Evolutionary conservation across 2,888 invertebrate species (phyloP), one percentile per base, ranked within the genome.

Genomic region (Blastobasis adustella): DNA sequence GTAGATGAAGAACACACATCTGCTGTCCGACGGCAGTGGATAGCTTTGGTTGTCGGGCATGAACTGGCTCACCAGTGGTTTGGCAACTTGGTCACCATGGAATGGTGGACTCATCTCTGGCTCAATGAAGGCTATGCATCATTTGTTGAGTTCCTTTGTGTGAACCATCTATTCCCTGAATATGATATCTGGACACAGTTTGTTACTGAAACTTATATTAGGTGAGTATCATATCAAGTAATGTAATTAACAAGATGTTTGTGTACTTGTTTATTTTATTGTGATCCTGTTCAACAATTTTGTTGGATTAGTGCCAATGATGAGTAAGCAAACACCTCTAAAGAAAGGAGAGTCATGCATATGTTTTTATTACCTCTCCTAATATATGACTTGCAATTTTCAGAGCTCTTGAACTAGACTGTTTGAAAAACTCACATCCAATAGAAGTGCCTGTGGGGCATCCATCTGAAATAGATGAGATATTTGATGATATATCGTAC

Each of bases 51-150:
- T 0, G 94, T 96, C 36, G 94, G 94, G 0, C 98, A 99, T 79
- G 98, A 99, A 79, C 86, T 99, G 49, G 97, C 98, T 4, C 98
- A 98, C 80, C 97, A 98, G 78, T 99, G 99, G 98, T 99, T 99
- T 82, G 99, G 98, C 6, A 98, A 98, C 78, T 90, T 98, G 46
- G 98, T 98, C 1, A 98, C 98, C 37, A 98, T 98, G 98, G 96
- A 97, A 79, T 98, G 97, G 97, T 98, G 98, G 98, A 97, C 97
- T 2, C 96, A 98, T 83, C 85, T 96, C 40, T 98, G 98, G 98
- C 85, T 98, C 41, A 98, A 98, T 79, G 98, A 98, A 78, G 98
- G 97, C 4, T 97, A 97, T 82, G 98, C 98, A 0, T 95, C 96
- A 0, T 99, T 98, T 90, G 96, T 98, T 46, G 98, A 98, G 79